These are phyloP conservation scores for Cephalopachus bancanus DNA, from an alignment of 2,797 vertebrate genomes.

Conservation along the genomic window DNA sequence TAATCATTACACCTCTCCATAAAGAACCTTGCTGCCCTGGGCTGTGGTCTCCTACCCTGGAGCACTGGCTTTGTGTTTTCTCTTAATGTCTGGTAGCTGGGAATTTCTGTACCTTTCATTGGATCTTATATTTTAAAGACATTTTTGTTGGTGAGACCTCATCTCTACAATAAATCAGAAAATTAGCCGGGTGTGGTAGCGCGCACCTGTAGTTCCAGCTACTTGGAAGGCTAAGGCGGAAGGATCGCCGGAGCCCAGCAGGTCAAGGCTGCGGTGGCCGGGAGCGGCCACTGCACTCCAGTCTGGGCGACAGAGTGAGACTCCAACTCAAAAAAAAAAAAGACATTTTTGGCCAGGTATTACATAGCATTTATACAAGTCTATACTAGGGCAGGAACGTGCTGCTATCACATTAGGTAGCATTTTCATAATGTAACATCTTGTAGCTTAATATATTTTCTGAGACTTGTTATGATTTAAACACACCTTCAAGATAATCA, in stretches of 20 bases:
- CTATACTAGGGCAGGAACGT: not conserved
- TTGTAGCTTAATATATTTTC: not conserved
- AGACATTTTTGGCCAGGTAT: not conserved
- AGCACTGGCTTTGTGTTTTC: not conserved
- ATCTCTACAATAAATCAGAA: too few relatives aligned
- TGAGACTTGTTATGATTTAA: not conserved
- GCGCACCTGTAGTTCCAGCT: too few relatives aligned
- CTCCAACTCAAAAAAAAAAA: too few relatives aligned
- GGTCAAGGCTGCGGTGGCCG: too few relatives aligned
- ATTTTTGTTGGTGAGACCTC: not conserved
- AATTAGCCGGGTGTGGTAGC: too few relatives aligned
- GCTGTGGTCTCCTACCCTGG: not conserved
- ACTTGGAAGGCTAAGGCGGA: too few relatives aligned
- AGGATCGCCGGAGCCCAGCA: too few relatives aligned
- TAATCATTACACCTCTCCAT: accelerated
- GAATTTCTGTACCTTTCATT: not conserved
- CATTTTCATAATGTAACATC: not conserved
- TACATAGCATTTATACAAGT: not conserved
- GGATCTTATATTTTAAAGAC: not conserved
- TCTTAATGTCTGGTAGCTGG: not conserved
- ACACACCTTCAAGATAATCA: not conserved
- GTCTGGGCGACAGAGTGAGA: too few relatives aligned
- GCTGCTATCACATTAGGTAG: not conserved
- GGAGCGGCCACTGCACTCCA: too few relatives aligned
- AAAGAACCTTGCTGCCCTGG: not conserved